phyloP scores from a whole-genome alignment of 2,888 invertebrate species.

The Apoderus coryli region DNA sequence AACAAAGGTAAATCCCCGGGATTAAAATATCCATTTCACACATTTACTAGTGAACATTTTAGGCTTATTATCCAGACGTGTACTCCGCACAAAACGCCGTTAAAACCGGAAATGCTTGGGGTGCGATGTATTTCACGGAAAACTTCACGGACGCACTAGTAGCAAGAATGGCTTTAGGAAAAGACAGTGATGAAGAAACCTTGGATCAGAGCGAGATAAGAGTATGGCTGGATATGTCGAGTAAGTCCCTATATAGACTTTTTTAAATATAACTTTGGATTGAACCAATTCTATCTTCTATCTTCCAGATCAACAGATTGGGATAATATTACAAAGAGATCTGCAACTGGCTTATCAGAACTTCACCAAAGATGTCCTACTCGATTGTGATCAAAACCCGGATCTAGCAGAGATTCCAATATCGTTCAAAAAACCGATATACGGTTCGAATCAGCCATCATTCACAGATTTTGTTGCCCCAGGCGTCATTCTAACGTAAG shows the following conservation, averaged over 20 bases:
- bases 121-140: conserved; percentile 72
- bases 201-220: conserved; percentile 75
- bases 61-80: conserved; percentile 47
- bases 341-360: conserved; percentile 74
- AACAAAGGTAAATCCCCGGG: conserved; percentile 36
- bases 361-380: conserved; percentile 62
- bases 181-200: conserved; percentile 74
- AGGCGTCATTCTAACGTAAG: conserved; percentile 85
- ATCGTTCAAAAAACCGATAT: conserved; percentile 78
- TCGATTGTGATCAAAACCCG: conserved; percentile 63
- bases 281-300: conserved; percentile 6
- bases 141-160: conserved; percentile 81
- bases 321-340: conserved; percentile 74
- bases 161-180: conserved; percentile 64
- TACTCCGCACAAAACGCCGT: conserved; percentile 60
- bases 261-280: conserved; percentile 2
- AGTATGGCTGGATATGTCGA: conserved; percentile 88
- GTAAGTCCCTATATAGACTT: conserved; percentile 33
- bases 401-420: conserved; percentile 80
- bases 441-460: conserved; percentile 76
- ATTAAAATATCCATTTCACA: too few species aligned
- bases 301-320: conserved; percentile 73
- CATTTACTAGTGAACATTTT: conserved; percentile 3
- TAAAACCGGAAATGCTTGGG: conserved; percentile 69
- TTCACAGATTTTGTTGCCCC: conserved; percentile 95